Base-by-base conservation (phyloP, 2,797 vertebrate genomes). In the Serranus cabrilla region DNA sequence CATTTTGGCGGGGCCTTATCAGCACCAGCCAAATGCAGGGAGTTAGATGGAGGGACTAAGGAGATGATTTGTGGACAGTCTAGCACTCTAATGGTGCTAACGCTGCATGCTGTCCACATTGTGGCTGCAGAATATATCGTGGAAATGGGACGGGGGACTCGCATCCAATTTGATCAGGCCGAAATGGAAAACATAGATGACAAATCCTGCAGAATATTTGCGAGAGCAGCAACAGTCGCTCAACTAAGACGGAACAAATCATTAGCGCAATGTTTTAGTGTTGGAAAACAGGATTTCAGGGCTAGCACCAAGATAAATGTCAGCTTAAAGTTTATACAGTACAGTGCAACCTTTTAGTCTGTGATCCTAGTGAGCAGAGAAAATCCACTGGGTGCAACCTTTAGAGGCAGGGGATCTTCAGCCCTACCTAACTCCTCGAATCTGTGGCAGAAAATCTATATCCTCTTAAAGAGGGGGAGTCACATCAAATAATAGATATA, bases 391-490 rank as follows among this genome's bases (percentile, higher is more conserved):
- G 78, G 81, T 78, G 76, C 86, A 87, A 86, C 84, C 90, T 83
- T 90, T 84, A 57, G 49, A 89, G 50, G 80, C 74, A 49, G 69
- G 58, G 50, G 81, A 86, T 87, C 67, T 55, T 81, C 69, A 58
- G 81, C 31, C 63, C 80, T 68, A 70, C 84, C 79, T 84, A 83
- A 86, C 89, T 85, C 83, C 77, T 85, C 34, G 58, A 86, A 84
- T 87, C 91, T 88, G 81, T 91, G 95, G 92, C 94, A 94, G 93
- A 91, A 94, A 95, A 95, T 95, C 95, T 79, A 95, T 95, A 94
- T 75, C 81, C 88, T 90, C 85, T 93, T 93, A 90, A 89, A 91
- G 84, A 89, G 90, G 83, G 92, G 88, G 90, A 91, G 92, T 93
- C 89, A 90, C 89, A 92, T 92, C 93, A 93, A 92, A 94, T 95